Evolutionary conservation across 1,140 invertebrate species (phyloP), one percentile per base, ranked within the genome.

Genomic region (Batillaria attramentaria): DNA sequence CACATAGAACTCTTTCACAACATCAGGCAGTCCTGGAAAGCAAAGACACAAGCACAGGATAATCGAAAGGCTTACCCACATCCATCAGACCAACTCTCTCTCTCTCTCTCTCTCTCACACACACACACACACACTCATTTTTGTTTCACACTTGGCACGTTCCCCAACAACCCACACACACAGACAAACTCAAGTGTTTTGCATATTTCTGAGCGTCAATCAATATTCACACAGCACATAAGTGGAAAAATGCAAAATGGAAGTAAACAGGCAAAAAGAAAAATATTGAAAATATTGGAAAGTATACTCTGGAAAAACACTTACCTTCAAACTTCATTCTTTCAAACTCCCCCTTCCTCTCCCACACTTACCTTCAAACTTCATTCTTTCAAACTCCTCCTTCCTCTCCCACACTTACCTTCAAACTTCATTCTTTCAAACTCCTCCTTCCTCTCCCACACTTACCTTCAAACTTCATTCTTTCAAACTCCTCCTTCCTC

Each of bases 1-100:
- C 82, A 93, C 90, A 85, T 98, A 98, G 87, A 98, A 97, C 85
- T 96, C 91, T 90, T 97, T 98, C 3, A 93, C 91, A 24, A 97
- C 92, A 3, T 92, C 90, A 1, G 94, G 94, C 31, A 94, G 91
- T 78, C 93, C 89, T 90, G 72, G 13, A 79, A 81, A 31, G 79
- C 37, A 65, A 65, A 70, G 33, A 68, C n/a, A n/a, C n/a, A n/a
- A n/a, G n/a, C n/a, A n/a, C n/a, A n/a, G n/a, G n/a, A n/a, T n/a
- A n/a, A n/a, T n/a, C n/a, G n/a, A n/a, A n/a, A n/a, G n/a, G n/a
- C n/a, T n/a, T n/a, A n/a, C n/a, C n/a, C n/a, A n/a, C n/a, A n/a
- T n/a, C n/a, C n/a, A n/a, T n/a, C n/a, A n/a, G n/a, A n/a, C n/a
- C n/a, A n/a, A n/a, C n/a, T n/a, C n/a, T n/a, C n/a, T n/a, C n/a